Evolutionary conservation across 2,113 vertebrate genomes (phyloP).

Genomic region (Stegostoma tigrinum): DNA sequence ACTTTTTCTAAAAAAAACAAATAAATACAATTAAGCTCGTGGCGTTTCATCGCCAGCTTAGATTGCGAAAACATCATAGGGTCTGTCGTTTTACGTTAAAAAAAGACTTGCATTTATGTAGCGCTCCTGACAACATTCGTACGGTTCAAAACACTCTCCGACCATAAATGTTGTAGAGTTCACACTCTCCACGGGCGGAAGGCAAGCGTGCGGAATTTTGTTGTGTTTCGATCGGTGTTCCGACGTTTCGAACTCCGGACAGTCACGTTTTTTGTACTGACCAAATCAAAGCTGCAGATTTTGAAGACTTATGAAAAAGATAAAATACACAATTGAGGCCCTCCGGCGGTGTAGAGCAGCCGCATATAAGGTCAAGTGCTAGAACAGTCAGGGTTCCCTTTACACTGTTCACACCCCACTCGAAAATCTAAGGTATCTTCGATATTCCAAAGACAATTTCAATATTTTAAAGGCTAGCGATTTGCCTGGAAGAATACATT

Average conservation of each 20-base stretch:
- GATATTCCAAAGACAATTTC: background rate
- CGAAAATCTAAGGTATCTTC: background rate
- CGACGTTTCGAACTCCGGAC: background rate
- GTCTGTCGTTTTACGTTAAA: background rate
- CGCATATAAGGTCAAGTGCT: background rate
- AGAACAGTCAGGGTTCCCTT: background rate
- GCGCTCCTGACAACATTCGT: too few species aligned
- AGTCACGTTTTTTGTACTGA: background rate
- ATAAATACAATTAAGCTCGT: background rate
- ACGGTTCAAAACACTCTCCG: background rate
- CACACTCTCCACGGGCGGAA: background rate
- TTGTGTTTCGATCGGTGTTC: too few species aligned
- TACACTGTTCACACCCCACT: too few species aligned
- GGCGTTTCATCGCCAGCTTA: background rate
- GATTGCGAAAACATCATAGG: background rate
- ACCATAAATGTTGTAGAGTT: background rate
- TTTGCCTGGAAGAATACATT: background rate
- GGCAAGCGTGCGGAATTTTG: background rate
- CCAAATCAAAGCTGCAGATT: background rate
- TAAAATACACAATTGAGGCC: background rate
- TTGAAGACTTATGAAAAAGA: background rate
- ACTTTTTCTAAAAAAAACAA: background rate
- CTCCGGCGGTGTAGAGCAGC: background rate
- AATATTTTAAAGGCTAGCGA: background rate
- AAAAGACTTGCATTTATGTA: background rate